These are phyloP conservation scores for Vandiemenella viatica DNA, from an alignment of 2,888 invertebrate genomes.

Conservation along the genomic window DNA sequence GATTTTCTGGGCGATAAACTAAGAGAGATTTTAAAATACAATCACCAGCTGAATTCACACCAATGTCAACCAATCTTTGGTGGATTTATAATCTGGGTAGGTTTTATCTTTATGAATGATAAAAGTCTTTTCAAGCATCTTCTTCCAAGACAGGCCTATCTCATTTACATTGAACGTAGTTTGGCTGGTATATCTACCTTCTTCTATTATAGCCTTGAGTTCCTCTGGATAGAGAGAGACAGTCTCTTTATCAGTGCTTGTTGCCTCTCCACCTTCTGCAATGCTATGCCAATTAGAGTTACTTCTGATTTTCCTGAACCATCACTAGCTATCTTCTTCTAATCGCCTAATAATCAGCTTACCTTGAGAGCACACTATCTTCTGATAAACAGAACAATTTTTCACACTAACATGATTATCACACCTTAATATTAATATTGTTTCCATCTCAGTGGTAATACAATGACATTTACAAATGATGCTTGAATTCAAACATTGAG, in stretches of 20 bases:
- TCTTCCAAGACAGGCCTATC: neutral
- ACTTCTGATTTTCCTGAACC: neutral
- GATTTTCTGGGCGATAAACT: too few species aligned
- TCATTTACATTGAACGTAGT: neutral
- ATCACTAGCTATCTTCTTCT: neutral
- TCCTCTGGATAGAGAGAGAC: neutral
- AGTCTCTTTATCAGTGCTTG: neutral
- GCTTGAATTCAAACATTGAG: neutral
- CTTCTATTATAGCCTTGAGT: neutral
- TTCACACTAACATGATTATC: neutral
- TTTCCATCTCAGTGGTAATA: neutral
- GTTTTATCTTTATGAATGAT: neutral
- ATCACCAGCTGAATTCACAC: neutral
- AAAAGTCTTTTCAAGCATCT: neutral
- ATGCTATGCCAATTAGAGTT: neutral
- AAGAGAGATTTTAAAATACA: too few species aligned
- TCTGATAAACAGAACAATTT: neutral
- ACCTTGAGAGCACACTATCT: neutral
- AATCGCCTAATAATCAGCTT: neutral
- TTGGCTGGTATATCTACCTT: neutral
- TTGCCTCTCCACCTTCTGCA: neutral
- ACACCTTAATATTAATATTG: neutral
- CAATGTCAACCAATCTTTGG: neutral
- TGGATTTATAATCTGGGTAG: neutral
- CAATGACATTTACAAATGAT: neutral